Conservation (phyloP, 2,113 vertebrate genomes). For the Oryzias celebensis region DNA sequence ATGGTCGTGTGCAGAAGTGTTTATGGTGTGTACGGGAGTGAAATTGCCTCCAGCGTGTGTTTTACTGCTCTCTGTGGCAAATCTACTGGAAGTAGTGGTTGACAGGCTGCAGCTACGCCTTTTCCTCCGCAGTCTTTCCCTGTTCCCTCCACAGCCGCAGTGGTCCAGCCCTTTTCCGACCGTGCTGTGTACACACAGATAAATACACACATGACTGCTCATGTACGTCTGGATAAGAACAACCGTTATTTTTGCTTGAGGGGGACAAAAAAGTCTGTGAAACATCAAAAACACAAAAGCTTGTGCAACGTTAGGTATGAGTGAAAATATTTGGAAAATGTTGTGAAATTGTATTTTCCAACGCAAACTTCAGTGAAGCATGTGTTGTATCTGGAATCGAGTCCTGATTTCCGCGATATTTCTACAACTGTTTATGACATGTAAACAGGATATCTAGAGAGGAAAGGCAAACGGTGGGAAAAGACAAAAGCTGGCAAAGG, state of each 20-base stretch:
- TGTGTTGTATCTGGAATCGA: constrained; percentile 47
- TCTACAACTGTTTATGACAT: constrained; percentile 42
- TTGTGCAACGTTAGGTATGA: constrained; percentile 10
- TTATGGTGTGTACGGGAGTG: constrained; percentile 16
- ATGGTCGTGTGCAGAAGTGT: constrained; percentile 17
- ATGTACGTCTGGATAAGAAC: constrained; percentile 2
- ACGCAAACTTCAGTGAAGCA: constrained; percentile 22
- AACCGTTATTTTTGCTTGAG: neutral
- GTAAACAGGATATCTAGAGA: constrained; percentile 75
- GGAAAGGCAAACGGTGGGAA: constrained; percentile 69
- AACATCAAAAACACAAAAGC: neutral
- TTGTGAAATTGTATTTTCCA: constrained; percentile 16
- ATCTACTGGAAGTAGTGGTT: constrained; percentile 44
- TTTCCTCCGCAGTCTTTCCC: constrained; percentile 73
- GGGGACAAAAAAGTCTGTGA: neutral
- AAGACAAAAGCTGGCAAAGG: constrained; percentile 33
- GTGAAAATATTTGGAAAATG: constrained; percentile 46
- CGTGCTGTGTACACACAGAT: constrained; percentile 46
- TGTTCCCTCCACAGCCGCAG: constrained; percentile 60
- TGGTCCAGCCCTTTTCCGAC: constrained; percentile 65
- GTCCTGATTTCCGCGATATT: constrained; percentile 54
- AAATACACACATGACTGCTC: constrained; percentile 21
- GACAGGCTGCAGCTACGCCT: constrained; percentile 64
- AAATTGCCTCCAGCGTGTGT: constrained; percentile 36
- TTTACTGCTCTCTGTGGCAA: constrained; percentile 55